phyloP scores from a whole-genome alignment of 2,113 vertebrate genomes.

The Eretmochelys imbricata region DNA sequence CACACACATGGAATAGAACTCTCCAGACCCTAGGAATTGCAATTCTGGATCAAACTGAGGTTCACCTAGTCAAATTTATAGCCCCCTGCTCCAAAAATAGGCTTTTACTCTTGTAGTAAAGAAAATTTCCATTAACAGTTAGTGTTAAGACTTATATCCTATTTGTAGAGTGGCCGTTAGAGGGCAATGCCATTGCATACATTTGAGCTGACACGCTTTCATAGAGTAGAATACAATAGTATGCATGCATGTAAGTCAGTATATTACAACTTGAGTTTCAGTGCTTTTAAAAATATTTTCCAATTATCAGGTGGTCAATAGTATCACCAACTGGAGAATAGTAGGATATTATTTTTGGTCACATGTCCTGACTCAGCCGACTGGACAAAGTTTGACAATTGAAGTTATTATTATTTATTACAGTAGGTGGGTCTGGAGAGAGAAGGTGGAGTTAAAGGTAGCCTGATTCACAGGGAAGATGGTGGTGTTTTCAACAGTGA shows the following conservation, averaged over 20 bases:
- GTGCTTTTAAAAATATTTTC: neutral
- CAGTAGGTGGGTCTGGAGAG: neutral
- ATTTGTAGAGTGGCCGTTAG: neutral
- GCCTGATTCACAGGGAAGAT: neutral
- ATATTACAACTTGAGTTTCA: neutral
- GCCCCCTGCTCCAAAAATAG: neutral
- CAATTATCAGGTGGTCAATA: neutral
- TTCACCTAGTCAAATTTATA: fast-evolving
- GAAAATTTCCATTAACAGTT: neutral
- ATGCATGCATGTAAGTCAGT: neutral
- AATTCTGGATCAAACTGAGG: neutral
- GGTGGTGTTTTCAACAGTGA: neutral
- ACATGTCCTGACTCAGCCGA: neutral
- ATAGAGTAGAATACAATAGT: neutral
- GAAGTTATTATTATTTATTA: neutral
- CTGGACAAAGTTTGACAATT: neutral
- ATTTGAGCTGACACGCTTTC: neutral
- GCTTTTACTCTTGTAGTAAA: neutral
- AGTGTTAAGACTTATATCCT: neutral
- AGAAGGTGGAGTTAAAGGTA: neutral
- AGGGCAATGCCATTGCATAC: neutral
- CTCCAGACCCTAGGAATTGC: neutral
- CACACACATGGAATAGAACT: neutral
- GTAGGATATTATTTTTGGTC: constrained; percentile 7
- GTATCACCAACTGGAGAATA: neutral